Conservation (phyloP, 2,113 vertebrate species). For the Macroglossus sobrinus region DNA sequence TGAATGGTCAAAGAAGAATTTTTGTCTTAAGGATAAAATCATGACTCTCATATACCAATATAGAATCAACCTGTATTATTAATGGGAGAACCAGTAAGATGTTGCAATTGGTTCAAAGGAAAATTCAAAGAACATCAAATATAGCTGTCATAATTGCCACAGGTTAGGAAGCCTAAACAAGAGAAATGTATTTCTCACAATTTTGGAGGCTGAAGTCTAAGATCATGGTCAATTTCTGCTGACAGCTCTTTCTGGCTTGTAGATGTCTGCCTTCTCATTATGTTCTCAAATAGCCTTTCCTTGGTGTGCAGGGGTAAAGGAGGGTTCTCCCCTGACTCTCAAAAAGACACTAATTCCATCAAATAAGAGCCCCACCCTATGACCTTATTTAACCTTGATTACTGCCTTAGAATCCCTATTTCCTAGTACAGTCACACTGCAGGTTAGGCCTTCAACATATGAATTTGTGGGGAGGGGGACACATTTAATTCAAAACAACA, state of each 20-base stretch:
- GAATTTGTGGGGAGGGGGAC: background rate
- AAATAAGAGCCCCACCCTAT: background rate
- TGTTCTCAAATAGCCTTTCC: background rate
- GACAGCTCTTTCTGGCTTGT: background rate
- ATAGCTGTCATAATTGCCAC: background rate
- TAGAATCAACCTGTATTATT: background rate
- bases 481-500: background rate
- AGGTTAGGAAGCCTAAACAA: background rate
- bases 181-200: background rate
- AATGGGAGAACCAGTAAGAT: background rate
- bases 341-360: background rate
- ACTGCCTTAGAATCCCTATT: background rate
- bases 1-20: background rate
- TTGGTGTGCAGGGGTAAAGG: no score
- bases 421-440: background rate
- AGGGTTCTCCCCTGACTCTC: background rate
- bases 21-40: constrained; percentile 7
- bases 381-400: background rate
- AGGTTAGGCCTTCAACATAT: background rate
- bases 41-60: background rate
- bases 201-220: background rate
- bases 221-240: background rate
- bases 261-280: background rate
- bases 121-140: background rate
- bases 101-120: background rate